Evolutionary conservation across 2,113 vertebrate species (phyloP).

Genomic region (Podarcis raffonei): DNA sequence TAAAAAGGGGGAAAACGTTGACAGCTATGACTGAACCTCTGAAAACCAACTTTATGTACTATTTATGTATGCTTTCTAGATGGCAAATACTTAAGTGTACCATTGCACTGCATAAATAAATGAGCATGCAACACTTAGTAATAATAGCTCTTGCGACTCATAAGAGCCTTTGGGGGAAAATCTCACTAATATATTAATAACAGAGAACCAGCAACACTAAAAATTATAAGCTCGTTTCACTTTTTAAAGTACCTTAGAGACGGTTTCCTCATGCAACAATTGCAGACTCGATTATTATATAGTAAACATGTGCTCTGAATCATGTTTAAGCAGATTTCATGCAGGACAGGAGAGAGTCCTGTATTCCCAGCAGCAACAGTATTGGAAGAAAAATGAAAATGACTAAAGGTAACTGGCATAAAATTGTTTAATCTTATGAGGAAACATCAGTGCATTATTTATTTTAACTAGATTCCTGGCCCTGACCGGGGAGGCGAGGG

Average conservation of each 20-base stretch:
- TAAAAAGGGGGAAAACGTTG: too few relatives aligned
- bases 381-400: slow-evolving; percentile 33
- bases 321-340: slow-evolving; percentile 48
- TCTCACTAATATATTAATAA: slow-evolving; percentile 65
- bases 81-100: slow-evolving; percentile 49
- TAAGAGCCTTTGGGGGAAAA: slow-evolving; percentile 63
- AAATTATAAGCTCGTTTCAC: slow-evolving; percentile 63
- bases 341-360: slow-evolving; percentile 33
- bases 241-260: slow-evolving; percentile 58
- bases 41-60: slow-evolving; percentile 50
- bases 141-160: slow-evolving; percentile 65
- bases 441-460: background rate
- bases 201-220: slow-evolving; percentile 68
- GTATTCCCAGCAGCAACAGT: slow-evolving; percentile 53
- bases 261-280: slow-evolving; percentile 54
- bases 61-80: slow-evolving; percentile 43
- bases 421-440: background rate
- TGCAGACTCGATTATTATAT: slow-evolving; percentile 51
- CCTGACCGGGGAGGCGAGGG: too few relatives aligned
- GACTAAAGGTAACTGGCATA: background rate
- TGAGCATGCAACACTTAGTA: slow-evolving; percentile 62
- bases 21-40: slow-evolving; percentile 14
- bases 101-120: slow-evolving; percentile 46
- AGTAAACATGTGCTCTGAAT: slow-evolving; percentile 44
- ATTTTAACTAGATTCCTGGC: background rate